Conservation (phyloP, 1,140 invertebrate genomes). For the Conopomorpha cramerella region DNA sequence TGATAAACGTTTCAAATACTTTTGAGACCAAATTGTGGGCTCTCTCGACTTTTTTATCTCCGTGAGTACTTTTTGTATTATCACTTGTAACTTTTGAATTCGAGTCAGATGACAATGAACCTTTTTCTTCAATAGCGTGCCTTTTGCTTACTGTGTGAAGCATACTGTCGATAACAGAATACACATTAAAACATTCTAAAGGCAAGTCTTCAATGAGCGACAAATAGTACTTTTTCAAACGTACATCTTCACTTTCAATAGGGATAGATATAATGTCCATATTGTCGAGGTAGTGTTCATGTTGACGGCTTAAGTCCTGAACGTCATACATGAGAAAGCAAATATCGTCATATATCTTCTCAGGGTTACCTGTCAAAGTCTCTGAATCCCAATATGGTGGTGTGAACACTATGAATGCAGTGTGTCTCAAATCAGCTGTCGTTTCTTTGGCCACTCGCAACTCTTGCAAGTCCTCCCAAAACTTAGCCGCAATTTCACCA, state of each 20-base stretch:
- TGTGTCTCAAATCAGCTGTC: slow-evolving; percentile 32
- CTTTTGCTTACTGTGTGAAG: slow-evolving; percentile 30
- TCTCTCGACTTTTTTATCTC: slow-evolving; percentile 15
- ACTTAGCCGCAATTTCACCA: slow-evolving; percentile 25
- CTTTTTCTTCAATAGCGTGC: slow-evolving; percentile 11
- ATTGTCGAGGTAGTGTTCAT: slow-evolving; percentile 48
- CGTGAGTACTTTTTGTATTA: slow-evolving; percentile 7
- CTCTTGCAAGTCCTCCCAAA: slow-evolving; percentile 40
- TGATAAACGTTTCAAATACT: slow-evolving; percentile 27
- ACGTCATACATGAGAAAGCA: slow-evolving; percentile 58
- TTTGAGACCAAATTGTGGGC: slow-evolving; percentile 26
- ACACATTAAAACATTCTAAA: slow-evolving; percentile 43
- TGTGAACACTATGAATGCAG: slow-evolving; percentile 48
- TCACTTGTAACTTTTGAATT: slow-evolving; percentile 15
- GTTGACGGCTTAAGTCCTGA: slow-evolving; percentile 55
- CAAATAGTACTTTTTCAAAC: slow-evolving; percentile 24
- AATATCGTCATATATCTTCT: slow-evolving; percentile 56
- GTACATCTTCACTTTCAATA: slow-evolving; percentile 6
- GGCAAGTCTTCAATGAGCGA: slow-evolving; percentile 31
- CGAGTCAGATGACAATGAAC: slow-evolving; percentile 17
- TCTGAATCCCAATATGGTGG: slow-evolving; percentile 31
- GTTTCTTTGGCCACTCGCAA: slow-evolving; percentile 21
- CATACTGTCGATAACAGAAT: slow-evolving; percentile 48
- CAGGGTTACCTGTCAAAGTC: slow-evolving; percentile 23
- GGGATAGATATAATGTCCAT: slow-evolving; percentile 46